A percentile compares a stretch with the other conserved stretches of the same genome.
Conservation (phyloP, 2,113 vertebrate genomes). For the Platanista minor region DNA sequence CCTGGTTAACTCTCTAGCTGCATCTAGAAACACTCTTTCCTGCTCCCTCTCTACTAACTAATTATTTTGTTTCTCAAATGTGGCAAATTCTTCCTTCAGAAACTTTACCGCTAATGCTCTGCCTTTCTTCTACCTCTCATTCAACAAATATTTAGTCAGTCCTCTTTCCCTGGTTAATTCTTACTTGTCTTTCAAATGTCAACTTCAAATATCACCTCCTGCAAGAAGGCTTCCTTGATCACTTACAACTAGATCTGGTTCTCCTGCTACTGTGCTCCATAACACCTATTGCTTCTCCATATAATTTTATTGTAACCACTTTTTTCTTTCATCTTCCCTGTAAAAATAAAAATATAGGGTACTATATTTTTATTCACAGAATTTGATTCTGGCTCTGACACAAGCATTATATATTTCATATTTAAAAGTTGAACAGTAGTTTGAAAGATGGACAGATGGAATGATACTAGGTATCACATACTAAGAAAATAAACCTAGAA, state of each 20-base stretch:
- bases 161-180: not conserved
- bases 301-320: not conserved
- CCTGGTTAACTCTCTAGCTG: not conserved
- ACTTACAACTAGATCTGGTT: not conserved
- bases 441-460: not conserved
- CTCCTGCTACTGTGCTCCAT: not conserved
- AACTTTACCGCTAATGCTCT: not conserved
- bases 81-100: not conserved
- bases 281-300: not conserved
- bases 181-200: not conserved
- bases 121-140: not conserved
- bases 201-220: not conserved
- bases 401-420: not conserved
- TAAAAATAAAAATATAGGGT: not conserved
- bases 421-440: not conserved
- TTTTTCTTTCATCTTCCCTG: not conserved
- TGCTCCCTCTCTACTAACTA: not conserved
- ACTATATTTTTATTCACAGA: not conserved
- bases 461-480: not conserved
- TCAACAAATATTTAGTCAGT: not conserved
- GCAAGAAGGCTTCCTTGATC: not conserved
- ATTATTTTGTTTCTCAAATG: constrained; percentile 3
- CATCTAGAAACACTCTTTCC: not conserved
- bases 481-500: constrained; percentile 5
- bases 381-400: not conserved